phyloP scores from a whole-genome alignment of 2,888 invertebrate genomes.

The Apamea crenata region DNA sequence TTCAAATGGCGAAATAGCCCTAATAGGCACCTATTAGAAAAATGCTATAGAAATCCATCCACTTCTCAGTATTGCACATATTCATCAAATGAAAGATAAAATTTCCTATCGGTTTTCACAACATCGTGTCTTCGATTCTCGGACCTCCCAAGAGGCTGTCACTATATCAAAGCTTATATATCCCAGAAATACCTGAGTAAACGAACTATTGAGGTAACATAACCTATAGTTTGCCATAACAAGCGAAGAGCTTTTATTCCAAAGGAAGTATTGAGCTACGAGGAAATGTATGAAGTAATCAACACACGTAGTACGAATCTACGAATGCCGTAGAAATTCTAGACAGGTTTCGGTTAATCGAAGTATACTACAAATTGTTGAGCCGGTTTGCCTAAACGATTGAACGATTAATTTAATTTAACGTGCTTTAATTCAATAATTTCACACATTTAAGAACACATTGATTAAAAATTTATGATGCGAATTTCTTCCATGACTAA shows the following conservation, averaged over 20 bases:
- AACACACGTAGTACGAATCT: conserved; percentile 61
- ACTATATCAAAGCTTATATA: conserved; percentile 27
- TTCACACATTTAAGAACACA: conserved; percentile 9
- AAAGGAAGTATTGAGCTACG: conserved; percentile 42
- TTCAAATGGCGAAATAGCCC: no score
- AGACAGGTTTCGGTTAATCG: conserved; percentile 58
- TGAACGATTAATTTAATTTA: conserved; percentile 52
- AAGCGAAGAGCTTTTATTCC: conserved; percentile 48
- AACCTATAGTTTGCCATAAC: conserved; percentile 4
- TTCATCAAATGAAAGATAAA: conserved; percentile 24
- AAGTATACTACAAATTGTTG: conserved; percentile 48
- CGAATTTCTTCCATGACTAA: conserved; percentile 18
- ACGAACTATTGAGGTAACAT: conserved; percentile 6
- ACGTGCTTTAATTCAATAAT: conserved; percentile 37
- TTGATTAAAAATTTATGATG: conserved; percentile 40
- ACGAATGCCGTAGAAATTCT: conserved; percentile 53
- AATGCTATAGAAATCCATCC: not conserved
- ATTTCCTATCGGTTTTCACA: conserved; percentile 36
- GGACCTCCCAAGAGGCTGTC: conserved; percentile 18
- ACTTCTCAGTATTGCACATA: conserved; percentile 1
- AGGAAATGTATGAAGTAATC: conserved; percentile 54
- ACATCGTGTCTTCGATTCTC: conserved; percentile 15
- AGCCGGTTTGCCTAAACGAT: conserved; percentile 51
- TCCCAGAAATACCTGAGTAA: conserved; percentile 15
- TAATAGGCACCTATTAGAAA: no score